These are phyloP conservation scores for Sympetrum striolatum DNA, from an alignment of 2,888 invertebrate genomes.

Conservation along the genomic window DNA sequence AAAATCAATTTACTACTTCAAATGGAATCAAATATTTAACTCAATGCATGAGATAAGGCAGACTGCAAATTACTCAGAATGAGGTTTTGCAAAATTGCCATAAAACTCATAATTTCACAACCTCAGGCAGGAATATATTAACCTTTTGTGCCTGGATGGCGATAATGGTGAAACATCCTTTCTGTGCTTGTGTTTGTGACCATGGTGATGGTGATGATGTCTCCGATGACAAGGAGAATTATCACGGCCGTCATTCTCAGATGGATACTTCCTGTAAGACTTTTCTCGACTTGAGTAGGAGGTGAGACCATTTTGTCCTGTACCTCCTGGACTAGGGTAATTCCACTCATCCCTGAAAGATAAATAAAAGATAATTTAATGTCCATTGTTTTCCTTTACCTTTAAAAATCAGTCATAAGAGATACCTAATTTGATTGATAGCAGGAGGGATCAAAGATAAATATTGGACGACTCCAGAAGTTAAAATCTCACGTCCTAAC, in stretches of 20 bases:
- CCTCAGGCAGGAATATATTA: background rate
- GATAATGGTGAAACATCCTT: background rate
- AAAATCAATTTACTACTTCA: too few species aligned
- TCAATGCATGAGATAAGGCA: too few species aligned
- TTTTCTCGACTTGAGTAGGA: background rate
- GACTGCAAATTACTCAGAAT: too few species aligned
- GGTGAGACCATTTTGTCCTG: constrained; percentile 26
- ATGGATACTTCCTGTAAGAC: background rate
- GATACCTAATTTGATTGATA: too few species aligned
- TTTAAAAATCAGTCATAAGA: too few species aligned
- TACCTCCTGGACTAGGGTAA: background rate
- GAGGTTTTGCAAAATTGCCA: background rate
- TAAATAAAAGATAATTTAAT: background rate
- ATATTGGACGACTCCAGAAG: too few species aligned
- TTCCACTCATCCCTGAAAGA: constrained; percentile 9
- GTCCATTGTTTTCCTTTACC: too few species aligned
- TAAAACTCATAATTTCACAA: background rate
- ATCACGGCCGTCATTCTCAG: constrained; percentile 4
- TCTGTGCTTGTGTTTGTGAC: constrained; percentile 18
- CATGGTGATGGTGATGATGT: constrained; percentile 4
- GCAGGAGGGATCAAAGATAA: too few species aligned
- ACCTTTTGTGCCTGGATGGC: constrained; percentile 1
- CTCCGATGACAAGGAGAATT: background rate
- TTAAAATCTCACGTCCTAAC: too few species aligned
- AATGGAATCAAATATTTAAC: too few species aligned